Percentiles rank a stretch among this genome's conserved stretches.
Conservation (phyloP, 2,113 vertebrate genomes). For the Lophochroa leadbeateri region DNA sequence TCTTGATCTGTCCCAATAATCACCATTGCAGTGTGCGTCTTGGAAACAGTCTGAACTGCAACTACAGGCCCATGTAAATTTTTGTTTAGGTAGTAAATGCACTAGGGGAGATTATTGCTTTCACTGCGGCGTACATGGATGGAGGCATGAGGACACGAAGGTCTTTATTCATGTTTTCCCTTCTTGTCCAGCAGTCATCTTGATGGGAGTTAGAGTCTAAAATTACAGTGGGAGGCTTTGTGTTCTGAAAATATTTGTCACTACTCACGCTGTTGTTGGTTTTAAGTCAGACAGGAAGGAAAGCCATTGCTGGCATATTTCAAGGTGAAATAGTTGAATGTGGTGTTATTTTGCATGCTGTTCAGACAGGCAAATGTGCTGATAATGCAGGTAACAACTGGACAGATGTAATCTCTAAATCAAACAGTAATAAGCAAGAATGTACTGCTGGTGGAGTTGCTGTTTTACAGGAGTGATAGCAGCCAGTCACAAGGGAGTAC, state of each 20-base stretch:
- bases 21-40: neutral
- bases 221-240: neutral
- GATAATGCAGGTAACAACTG: neutral
- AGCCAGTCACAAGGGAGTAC: neutral
- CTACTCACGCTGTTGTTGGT: neutral
- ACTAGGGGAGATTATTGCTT: neutral
- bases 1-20: neutral
- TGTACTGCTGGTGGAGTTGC: neutral
- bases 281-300: neutral
- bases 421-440: neutral
- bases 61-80: neutral
- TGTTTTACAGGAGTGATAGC: neutral
- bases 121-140: fast-evolving
- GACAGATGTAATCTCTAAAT: neutral
- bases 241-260: neutral
- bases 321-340: neutral
- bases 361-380: neutral
- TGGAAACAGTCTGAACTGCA: neutral
- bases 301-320: neutral
- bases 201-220: neutral
- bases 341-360: neutral
- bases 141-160: neutral
- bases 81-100: neutral
- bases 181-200: neutral
- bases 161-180: neutral